phyloP scores from a whole-genome alignment of 2,888 invertebrate genomes.

The Schrankia costaestrigalis region DNA sequence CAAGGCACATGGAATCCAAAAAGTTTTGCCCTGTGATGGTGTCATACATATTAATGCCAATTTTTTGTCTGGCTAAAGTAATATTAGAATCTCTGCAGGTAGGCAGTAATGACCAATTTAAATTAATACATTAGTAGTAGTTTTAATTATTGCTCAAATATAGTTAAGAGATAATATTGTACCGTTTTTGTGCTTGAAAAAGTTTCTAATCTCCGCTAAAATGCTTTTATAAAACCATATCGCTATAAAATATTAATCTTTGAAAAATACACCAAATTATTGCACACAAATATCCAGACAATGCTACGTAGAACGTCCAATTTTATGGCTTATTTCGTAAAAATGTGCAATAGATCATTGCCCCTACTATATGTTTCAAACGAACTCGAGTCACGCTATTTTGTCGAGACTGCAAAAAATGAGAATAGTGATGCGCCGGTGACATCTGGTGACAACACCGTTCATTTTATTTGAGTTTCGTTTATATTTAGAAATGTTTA shows the following conservation, averaged over 20 bases:
- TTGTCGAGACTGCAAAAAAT: conserved; percentile 28
- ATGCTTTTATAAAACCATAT: no score
- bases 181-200: no score
- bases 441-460: conserved; percentile 30
- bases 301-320: conserved; percentile 52
- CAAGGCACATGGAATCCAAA: no score
- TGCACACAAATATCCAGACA: conserved; percentile 30
- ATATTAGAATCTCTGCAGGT: no score
- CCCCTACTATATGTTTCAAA: conserved; percentile 47
- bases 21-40: no score
- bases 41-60: no score
- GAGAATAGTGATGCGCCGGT: conserved; percentile 10
- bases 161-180: no score
- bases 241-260: conserved; percentile 29
- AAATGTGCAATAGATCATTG: conserved; percentile 66
- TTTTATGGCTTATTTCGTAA: conserved; percentile 73
- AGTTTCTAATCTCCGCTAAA: no score
- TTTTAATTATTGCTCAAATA: no score
- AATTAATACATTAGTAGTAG: no score
- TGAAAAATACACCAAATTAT: conserved; percentile 18
- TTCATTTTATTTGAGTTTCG: conserved; percentile 21
- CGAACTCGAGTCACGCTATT: conserved; percentile 42
- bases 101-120: no score
- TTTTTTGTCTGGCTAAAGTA: no score
- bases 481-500: conserved; percentile 17